Evolutionary conservation across 1,140 invertebrate species (phyloP).

Genomic region (Pseudachorutes palmiensis): DNA sequence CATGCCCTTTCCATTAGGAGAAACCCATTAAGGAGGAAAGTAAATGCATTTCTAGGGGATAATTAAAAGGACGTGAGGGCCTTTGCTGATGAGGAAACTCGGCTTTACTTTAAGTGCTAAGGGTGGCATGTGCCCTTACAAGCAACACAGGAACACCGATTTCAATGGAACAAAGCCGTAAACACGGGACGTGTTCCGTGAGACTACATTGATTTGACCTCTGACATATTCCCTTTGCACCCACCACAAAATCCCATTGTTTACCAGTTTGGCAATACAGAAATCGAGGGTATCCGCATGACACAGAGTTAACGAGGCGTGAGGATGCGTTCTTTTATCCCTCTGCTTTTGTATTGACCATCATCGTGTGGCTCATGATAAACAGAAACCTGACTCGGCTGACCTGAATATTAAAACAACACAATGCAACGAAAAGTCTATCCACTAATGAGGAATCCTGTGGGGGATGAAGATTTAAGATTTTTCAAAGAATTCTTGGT

Average conservation of each 20-base stretch:
- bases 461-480: neutral
- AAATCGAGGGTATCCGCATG: too few species aligned
- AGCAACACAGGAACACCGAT: too few species aligned
- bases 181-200: too few species aligned
- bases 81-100: too few species aligned
- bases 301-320: neutral
- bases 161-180: too few species aligned
- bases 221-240: too few species aligned
- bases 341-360: neutral
- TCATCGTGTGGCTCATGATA: neutral
- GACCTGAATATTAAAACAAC: constrained; percentile 9
- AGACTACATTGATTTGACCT: too few species aligned
- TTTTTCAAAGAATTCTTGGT: too few species aligned
- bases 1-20: constrained; percentile 9
- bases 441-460: neutral
- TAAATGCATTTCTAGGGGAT: neutral
- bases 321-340: neutral
- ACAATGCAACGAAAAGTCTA: neutral
- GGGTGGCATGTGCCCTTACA: too few species aligned
- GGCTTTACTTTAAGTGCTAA: neutral
- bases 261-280: too few species aligned
- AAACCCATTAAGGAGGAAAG: neutral
- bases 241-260: too few species aligned
- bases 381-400: constrained; percentile 7
- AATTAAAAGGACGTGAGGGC: constrained; percentile 9